Evolutionary conservation across 2,113 vertebrate species (phyloP).

Genomic region (Conger conger): DNA sequence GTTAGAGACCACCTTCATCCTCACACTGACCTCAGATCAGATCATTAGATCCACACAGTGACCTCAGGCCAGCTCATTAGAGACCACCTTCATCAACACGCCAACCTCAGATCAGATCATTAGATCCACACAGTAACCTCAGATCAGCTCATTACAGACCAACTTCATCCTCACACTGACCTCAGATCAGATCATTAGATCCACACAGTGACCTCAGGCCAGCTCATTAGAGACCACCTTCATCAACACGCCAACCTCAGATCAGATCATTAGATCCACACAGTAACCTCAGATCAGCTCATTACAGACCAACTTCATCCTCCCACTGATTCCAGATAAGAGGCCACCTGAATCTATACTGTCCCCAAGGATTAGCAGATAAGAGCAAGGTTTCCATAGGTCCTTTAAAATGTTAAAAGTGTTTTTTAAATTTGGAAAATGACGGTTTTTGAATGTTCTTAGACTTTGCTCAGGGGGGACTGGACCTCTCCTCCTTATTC

Average conservation of each 20-base stretch:
- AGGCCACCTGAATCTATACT: not conserved
- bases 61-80: not conserved
- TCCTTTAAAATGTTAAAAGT: not conserved
- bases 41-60: not conserved
- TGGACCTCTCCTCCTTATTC: too few species aligned
- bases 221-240: slow-evolving; percentile 52
- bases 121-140: not conserved
- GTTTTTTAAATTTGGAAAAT: not conserved
- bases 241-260: slow-evolving; percentile 76
- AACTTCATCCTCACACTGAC: not conserved
- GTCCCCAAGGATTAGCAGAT: too few species aligned
- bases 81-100: not conserved
- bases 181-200: not conserved
- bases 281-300: not conserved
- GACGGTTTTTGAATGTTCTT: not conserved
- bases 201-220: not conserved
- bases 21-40: not conserved
- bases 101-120: not conserved
- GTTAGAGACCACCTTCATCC: slow-evolving; percentile 37
- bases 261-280: slow-evolving; percentile 79
- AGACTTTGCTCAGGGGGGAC: too few species aligned
- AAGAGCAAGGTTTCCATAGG: too few species aligned
- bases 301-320: not conserved
- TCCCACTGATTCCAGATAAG: slow-evolving; percentile 30
- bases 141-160: not conserved